phyloP scores from a whole-genome alignment of 1,140 invertebrate genomes.

The Leptonema lineaticorne region DNA sequence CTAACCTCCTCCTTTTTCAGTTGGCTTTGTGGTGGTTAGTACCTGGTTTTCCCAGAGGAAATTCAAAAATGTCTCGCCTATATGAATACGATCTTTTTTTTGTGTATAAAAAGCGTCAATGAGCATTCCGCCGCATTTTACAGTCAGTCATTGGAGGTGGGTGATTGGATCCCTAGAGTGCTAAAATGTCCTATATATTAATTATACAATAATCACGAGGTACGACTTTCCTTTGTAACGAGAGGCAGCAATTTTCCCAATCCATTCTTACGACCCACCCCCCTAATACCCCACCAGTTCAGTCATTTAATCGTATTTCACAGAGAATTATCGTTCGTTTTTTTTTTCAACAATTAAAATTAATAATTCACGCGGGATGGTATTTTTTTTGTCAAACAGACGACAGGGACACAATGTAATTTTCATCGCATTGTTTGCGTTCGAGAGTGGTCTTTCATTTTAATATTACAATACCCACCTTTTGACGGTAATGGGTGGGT shows the following conservation, averaged over 20 bases:
- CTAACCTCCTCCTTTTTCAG: background rate
- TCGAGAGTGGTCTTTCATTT: slow-evolving; percentile 21
- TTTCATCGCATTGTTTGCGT: slow-evolving; percentile 23
- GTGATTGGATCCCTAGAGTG: background rate
- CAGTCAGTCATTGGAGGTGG: background rate
- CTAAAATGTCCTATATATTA: background rate
- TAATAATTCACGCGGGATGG: slow-evolving; percentile 8
- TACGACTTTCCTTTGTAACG: background rate
- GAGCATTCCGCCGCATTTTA: background rate
- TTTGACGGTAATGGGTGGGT: background rate
- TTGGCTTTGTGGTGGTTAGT: background rate
- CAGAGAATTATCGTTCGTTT: background rate
- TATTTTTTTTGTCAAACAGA: background rate
- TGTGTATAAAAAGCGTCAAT: slow-evolving; percentile 10
- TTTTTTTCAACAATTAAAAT: background rate
- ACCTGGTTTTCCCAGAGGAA: slow-evolving; percentile 11
- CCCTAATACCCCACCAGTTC: background rate
- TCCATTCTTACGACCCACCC: background rate
- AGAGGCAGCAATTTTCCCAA: background rate
- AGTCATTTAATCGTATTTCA: background rate
- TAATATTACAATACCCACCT: slow-evolving; percentile 12
- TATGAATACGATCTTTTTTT: background rate
- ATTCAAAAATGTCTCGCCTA: slow-evolving; percentile 5
- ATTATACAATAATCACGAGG: background rate
- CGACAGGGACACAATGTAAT: slow-evolving; percentile 22